Base-by-base conservation (phyloP, 64 coral and sea anemone genomes). In the Stichodactyla helianthus region DNA sequence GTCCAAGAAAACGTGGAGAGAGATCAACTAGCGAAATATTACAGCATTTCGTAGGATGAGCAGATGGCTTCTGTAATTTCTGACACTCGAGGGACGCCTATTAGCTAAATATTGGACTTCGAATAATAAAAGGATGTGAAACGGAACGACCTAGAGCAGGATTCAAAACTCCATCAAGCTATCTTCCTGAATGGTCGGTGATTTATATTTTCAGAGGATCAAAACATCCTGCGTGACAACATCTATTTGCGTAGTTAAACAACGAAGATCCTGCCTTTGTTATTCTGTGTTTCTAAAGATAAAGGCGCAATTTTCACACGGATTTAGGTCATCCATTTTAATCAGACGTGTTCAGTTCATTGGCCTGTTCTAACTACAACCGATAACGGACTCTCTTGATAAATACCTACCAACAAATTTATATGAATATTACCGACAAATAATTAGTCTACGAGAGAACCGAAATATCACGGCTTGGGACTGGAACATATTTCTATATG, bases 31-130 rank as follows among this genome's bases (percentile, higher is more conserved):
- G 35, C 35, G 35, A 44, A 44, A 44, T 44, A 44, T 44, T 44
- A 44, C 35, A 44, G 35, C 35, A 44, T 44, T 44, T 44, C 35
- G 35, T 44, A 44, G 35, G 35, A 44, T 44, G 68, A 31, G 68
- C 68, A 74, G 68, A 74, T 74, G 68, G 68, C 68, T 74, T 28
- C 26, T 74, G 68, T 74, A 11, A 74, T 74, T 74, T 74, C 22
- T 74, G n/a, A 19, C 27, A 11, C 25, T 74, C 6, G 27, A 74
- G 5, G 23, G 25, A 74, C 26, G 68, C 68, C 11, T 74, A 74
- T 74, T 31, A 74, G 25, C 68, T 74, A 23, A 31, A 74, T 74
- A 74, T 74, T 74, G 68, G 68, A 68, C 68, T 31, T 31, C 25
- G 12, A 71, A 20, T 2, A 58, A 58, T 6, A 71, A 31, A 27